Percentiles rank a stretch among this genome's conserved stretches.
These are phyloP conservation scores for Stenolophus ochropezus DNA, from an alignment of 2,888 invertebrate species.

Conservation along the genomic window DNA sequence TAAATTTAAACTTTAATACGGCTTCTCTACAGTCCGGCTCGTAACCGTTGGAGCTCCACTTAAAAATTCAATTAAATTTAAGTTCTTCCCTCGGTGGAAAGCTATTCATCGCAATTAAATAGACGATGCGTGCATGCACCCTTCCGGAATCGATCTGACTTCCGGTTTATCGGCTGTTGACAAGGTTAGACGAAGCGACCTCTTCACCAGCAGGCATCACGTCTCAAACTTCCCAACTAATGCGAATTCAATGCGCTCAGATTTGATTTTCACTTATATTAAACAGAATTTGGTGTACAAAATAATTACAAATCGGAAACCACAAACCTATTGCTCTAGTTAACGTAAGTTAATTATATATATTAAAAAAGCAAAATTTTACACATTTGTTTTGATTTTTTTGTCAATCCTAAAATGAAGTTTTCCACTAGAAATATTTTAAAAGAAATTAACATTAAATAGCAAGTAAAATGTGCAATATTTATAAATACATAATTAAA, in stretches of 20 bases:
- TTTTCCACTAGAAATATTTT: too few species aligned
- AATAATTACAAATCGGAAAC: too few species aligned
- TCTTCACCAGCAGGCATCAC: conserved; percentile 1
- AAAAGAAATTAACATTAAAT: too few species aligned
- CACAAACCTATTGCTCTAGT: too few species aligned
- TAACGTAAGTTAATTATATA: too few species aligned
- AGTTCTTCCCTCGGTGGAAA: conserved; percentile 33
- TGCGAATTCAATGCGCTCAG: neutral
- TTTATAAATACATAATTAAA: too few species aligned
- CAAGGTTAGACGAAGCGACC: conserved; percentile 8
- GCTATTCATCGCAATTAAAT: conserved; percentile 55
- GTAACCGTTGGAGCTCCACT: conserved; percentile 40
- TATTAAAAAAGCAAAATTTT: too few species aligned
- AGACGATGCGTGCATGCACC: conserved; percentile 49
- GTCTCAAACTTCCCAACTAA: neutral
- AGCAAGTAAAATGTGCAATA: too few species aligned
- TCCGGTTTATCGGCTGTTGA: conserved; percentile 22
- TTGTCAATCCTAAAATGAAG: too few species aligned
- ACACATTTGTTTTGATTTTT: too few species aligned
- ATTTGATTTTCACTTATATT: neutral
- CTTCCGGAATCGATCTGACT: conserved; percentile 32
- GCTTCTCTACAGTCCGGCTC: conserved; percentile 35
- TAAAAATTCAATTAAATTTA: conserved; percentile 58
- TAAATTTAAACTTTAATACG: conserved; percentile 47
- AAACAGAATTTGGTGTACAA: too few species aligned